Evolutionary conservation across 2,797 vertebrate species (phyloP).

Genomic region (Microtus obscurus): DNA sequence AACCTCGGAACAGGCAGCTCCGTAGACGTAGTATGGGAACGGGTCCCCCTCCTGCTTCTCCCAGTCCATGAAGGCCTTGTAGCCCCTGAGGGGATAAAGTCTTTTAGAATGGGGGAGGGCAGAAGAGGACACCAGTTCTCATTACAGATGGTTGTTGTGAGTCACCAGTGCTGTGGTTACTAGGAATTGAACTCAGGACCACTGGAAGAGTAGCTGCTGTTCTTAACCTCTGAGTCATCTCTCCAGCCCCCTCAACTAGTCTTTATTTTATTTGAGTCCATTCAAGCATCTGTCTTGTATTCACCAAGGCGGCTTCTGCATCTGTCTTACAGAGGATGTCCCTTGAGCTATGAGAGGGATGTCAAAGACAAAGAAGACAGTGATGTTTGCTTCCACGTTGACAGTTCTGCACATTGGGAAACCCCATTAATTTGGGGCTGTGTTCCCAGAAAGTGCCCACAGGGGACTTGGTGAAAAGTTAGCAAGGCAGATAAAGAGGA

Average conservation of each 20-base stretch:
- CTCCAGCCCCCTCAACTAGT: no score
- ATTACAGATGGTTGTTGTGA: no score
- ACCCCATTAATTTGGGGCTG: not conserved
- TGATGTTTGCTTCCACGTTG: not conserved
- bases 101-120: not conserved
- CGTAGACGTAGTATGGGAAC: constrained; percentile 91
- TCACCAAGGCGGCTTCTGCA: no score
- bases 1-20: constrained; percentile 92
- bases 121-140: no score
- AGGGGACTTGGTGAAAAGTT: not conserved
- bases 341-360: not conserved
- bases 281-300: no score
- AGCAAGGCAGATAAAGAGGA: not conserved
- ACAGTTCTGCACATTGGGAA: not conserved
- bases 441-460: not conserved
- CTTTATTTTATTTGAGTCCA: no score
- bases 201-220: no score
- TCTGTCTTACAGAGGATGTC: not conserved
- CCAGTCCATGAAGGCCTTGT: constrained; percentile 91
- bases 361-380: not conserved
- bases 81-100: constrained; percentile 89
- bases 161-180: no score
- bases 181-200: no score
- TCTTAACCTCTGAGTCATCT: no score
- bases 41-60: constrained; percentile 92